Percentiles rank a stretch among this genome's conserved stretches.
Evolutionary conservation across 2,888 invertebrate species (phyloP).

Genomic region (Oxycera nigricornis): DNA sequence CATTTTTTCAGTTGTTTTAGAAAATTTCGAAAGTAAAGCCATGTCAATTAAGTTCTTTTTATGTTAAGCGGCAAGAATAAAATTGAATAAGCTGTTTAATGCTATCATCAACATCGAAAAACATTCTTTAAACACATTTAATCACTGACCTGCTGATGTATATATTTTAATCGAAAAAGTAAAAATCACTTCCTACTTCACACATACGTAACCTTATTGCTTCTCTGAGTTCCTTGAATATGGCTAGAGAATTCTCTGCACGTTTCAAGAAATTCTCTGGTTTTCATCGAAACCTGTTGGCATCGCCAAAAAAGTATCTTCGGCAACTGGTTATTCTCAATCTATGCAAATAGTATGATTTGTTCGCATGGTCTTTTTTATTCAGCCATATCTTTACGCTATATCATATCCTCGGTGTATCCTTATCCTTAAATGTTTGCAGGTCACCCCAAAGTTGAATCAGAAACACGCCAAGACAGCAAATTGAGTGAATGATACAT

Average conservation of each 20-base stretch:
- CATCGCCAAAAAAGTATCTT: not conserved
- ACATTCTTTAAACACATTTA: too few species aligned
- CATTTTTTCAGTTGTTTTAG: too few species aligned
- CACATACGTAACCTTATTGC: not conserved
- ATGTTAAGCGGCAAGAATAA: too few species aligned
- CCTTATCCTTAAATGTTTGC: constrained; percentile 37
- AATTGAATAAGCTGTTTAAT: too few species aligned
- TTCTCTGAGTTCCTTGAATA: not conserved
- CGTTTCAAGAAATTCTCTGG: not conserved
- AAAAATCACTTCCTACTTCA: too few species aligned
- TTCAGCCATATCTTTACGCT: constrained; percentile 28
- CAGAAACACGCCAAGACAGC: constrained; percentile 30
- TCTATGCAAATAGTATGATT: constrained; percentile 40
- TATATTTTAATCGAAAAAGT: too few species aligned
- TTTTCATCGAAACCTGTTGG: constrained; percentile 23
- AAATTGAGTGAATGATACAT: constrained; percentile 15
- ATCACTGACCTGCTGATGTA: too few species aligned
- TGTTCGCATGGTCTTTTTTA: constrained; percentile 30
- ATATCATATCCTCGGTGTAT: constrained; percentile 32
- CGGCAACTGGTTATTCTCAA: constrained; percentile 20
- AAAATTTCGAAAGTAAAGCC: too few species aligned
- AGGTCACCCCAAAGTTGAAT: constrained; percentile 38
- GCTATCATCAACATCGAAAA: too few species aligned
- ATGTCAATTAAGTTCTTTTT: too few species aligned
- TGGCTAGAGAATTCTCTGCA: constrained; percentile 25